A percentile compares a stretch with the other conserved stretches of the same genome.
phyloP scores from a whole-genome alignment of 2,113 vertebrate genomes.

The Lethenteron reissneri region DNA sequence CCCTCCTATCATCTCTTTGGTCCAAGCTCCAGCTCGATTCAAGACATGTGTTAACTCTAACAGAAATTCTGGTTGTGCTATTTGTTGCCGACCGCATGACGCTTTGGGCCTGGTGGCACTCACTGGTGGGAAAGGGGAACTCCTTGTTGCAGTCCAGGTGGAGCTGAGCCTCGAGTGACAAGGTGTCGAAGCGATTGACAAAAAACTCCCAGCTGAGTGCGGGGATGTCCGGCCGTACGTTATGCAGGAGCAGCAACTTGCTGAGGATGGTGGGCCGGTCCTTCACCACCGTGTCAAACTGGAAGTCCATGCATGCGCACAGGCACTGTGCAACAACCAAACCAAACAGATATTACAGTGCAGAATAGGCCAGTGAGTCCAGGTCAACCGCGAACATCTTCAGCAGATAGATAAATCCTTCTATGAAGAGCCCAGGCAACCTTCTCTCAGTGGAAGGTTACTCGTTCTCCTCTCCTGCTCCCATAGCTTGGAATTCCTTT shows the following conservation, averaged over 20 bases:
- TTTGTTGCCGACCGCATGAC: too few relatives aligned
- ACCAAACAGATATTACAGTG: not conserved
- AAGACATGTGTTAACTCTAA: too few relatives aligned
- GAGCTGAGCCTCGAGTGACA: slow-evolving; percentile 91
- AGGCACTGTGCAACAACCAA: slow-evolving; percentile 34
- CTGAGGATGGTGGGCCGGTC: slow-evolving; percentile 85
- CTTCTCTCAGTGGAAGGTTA: too few relatives aligned
- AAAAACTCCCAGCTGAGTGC: slow-evolving; percentile 98
- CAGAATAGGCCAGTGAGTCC: too few relatives aligned
- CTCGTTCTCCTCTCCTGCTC: too few relatives aligned
- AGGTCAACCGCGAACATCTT: too few relatives aligned
- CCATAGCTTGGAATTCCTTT: too few relatives aligned
- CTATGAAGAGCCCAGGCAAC: too few relatives aligned
- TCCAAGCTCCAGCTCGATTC: too few relatives aligned
- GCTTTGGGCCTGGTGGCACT: slow-evolving; percentile 14
- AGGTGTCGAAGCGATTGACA: slow-evolving; percentile 88
- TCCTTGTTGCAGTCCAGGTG: slow-evolving; percentile 99
- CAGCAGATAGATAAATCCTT: too few relatives aligned
- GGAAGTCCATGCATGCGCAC: slow-evolving; percentile 91
- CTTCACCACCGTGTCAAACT: slow-evolving; percentile 91
- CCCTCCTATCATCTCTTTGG: too few relatives aligned
- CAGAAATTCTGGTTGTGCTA: too few relatives aligned
- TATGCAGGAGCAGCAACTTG: slow-evolving; percentile 83
- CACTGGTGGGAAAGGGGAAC: slow-evolving; percentile 95
- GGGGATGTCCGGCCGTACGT: slow-evolving; percentile 74